Evolutionary conservation across 2,797 vertebrate species (phyloP), one percentile per base, ranked within the genome.

Genomic region (Naso thynnoides): DNA sequence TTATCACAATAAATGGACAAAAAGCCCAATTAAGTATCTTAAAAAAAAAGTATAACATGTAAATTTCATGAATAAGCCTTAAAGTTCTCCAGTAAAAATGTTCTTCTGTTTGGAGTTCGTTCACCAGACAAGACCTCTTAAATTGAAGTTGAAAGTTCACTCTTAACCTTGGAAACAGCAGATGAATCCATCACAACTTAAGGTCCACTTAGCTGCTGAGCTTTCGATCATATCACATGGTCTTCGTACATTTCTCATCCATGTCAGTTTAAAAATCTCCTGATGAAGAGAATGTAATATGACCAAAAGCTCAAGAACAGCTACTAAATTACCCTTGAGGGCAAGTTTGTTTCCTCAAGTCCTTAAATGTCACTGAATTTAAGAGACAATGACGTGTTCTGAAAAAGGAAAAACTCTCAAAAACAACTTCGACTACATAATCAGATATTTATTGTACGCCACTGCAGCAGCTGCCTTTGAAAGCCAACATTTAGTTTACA

Each of bases 391-490:
- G 5, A 24, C 14, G 42, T 23, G 5, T 1, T 38, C 21, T 44
- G 16, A 29, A 63, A 73, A 59, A 57, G 6, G 19, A 10, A 13
- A 38, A 26, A 5, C 4, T 45, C 39, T 45, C 19, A 3, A 18
- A 21, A 57, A 45, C 27, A 52, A 31, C 18, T 45, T 67, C 57
- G 29, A 58, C 61, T 83, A 82, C 36, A 74, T 52, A 36, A 70
- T 55, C 41, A 72, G 14, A 55, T 23, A 49, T 93, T 91, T 89
- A 92, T 88, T 88, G 62, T 55, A 72, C 59, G 63, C 83, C 84
- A 84, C 59, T 64, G 53, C 69, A 81, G 81, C 64, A 78, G 82
- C 53, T 65, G 78, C 77, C 76, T 68, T 82, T 57, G 38, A 68
- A 82, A 82, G 73, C 83, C 73, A 80, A 87, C 58, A 68, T 67